Evolutionary conservation across 2,797 vertebrate genomes (phyloP).

Genomic region (Paramormyrops hopkinsi): DNA sequence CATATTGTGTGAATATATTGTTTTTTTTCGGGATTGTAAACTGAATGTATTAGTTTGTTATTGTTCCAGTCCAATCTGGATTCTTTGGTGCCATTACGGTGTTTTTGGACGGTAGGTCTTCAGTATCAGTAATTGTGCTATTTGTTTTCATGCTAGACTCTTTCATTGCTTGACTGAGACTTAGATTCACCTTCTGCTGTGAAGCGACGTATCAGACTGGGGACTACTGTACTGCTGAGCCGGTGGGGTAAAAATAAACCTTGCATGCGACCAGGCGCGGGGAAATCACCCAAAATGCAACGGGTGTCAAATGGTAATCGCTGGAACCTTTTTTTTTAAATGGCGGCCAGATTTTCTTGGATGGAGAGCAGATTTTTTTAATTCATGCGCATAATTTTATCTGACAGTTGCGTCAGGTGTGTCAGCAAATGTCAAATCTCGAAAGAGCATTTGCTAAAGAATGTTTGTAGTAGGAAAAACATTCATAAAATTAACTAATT

Average conservation of each 20-base stretch:
- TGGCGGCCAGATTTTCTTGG: slow-evolving; percentile 41
- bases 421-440: slow-evolving; percentile 34
- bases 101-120: background rate
- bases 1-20: background rate
- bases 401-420: slow-evolving; percentile 23
- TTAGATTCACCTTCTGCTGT: background rate
- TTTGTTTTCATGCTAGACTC: background rate
- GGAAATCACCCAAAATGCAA: slow-evolving; percentile 58
- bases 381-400: slow-evolving; percentile 25
- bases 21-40: background rate
- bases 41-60: background rate
- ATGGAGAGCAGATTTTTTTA: slow-evolving; percentile 42
- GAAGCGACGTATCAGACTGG: background rate
- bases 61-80: background rate
- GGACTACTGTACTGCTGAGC: slow-evolving; percentile 21
- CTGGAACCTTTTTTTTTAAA: slow-evolving; percentile 50
- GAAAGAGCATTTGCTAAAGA: background rate
- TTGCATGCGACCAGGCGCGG: slow-evolving; percentile 46
- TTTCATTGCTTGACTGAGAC: background rate
- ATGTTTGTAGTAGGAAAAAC: background rate
- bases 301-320: slow-evolving; percentile 57
- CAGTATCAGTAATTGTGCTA: background rate
- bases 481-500: background rate
- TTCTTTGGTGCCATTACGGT: background rate
- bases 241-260: slow-evolving; percentile 56